Evolutionary conservation across 2,113 vertebrate species (phyloP).

Genomic region (Galemys pyrenaicus): DNA sequence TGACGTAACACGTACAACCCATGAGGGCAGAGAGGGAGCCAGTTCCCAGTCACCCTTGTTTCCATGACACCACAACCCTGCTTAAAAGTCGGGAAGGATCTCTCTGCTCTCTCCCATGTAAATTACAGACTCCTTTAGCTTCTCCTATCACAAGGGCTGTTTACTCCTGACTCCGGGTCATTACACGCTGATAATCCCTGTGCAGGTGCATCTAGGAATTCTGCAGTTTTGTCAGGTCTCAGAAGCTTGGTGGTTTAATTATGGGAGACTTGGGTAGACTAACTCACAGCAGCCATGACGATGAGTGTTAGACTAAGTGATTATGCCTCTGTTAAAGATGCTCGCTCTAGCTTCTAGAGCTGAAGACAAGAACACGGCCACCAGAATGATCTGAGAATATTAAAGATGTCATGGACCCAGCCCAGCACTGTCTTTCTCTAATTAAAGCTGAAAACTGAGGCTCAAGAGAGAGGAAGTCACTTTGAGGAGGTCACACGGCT

Average conservation of each 20-base stretch:
- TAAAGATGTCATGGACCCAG: background rate
- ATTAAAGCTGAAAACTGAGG: background rate
- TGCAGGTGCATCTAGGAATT: background rate
- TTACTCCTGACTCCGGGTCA: background rate
- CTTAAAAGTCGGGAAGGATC: background rate
- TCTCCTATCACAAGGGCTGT: background rate
- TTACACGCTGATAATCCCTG: background rate
- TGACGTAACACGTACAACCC: background rate
- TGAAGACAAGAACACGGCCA: background rate
- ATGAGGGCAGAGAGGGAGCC: background rate
- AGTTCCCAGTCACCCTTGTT: background rate
- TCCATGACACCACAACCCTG: background rate
- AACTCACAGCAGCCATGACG: background rate
- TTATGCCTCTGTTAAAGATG: background rate
- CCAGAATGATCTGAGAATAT: background rate
- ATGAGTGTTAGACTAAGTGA: background rate
- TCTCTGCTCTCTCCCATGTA: background rate
- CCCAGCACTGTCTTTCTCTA: background rate
- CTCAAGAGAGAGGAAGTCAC: background rate
- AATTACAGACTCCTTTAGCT: background rate
- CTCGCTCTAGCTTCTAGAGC: background rate
- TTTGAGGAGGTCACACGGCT: background rate
- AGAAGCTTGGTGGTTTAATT: background rate
- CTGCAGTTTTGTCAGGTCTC: background rate
- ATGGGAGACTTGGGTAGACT: background rate